A percentile compares a stretch with the other conserved stretches of the same genome.
phyloP scores from a whole-genome alignment of 2,888 invertebrate species.

The Margaritifera margaritifera region DNA sequence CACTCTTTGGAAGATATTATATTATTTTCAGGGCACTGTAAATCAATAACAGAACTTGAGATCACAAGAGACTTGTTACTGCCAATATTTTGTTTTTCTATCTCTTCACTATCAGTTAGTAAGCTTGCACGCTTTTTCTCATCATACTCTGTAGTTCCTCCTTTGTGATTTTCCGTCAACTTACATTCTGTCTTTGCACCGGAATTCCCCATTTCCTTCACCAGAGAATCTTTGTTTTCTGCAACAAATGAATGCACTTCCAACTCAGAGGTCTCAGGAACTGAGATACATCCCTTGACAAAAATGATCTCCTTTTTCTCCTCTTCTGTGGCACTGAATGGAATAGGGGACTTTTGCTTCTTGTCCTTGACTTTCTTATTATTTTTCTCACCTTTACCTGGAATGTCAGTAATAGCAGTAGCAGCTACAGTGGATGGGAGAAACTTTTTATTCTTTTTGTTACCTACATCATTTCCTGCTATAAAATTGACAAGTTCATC shows the following conservation, averaged over 20 bases:
- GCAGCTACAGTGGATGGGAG: constrained; percentile 14
- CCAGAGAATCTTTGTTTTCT: constrained; percentile 10
- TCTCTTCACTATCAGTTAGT: constrained; percentile 26
- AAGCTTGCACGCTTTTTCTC: constrained; percentile 12
- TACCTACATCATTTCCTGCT: constrained; percentile 47
- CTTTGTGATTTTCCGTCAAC: constrained; percentile 4
- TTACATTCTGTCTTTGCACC: constrained; percentile 34
- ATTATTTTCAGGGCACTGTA: too few relatives aligned
- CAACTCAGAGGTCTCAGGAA: too few relatives aligned
- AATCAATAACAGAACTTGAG: too few relatives aligned
- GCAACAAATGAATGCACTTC: too few relatives aligned
- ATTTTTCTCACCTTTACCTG: constrained; percentile 39
- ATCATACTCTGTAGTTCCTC: constrained; percentile 9
- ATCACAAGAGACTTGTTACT: too few relatives aligned
- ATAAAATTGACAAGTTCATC: constrained; percentile 57
- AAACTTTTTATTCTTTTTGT: constrained; percentile 38
- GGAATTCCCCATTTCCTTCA: constrained; percentile 49
- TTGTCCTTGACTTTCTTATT: constrained; percentile 51
- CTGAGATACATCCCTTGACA: constrained; percentile 21
- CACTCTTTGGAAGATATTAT: too few relatives aligned
- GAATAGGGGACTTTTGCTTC: constrained; percentile 40
- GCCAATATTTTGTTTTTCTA: constrained; percentile 2
- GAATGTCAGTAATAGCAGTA: constrained; percentile 32
- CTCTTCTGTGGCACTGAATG: constrained; percentile 26
- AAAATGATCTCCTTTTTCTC: constrained; percentile 19